Evolutionary conservation across 64 coral and sea anemone species (phyloP).

Genomic region (Porites australiensis): DNA sequence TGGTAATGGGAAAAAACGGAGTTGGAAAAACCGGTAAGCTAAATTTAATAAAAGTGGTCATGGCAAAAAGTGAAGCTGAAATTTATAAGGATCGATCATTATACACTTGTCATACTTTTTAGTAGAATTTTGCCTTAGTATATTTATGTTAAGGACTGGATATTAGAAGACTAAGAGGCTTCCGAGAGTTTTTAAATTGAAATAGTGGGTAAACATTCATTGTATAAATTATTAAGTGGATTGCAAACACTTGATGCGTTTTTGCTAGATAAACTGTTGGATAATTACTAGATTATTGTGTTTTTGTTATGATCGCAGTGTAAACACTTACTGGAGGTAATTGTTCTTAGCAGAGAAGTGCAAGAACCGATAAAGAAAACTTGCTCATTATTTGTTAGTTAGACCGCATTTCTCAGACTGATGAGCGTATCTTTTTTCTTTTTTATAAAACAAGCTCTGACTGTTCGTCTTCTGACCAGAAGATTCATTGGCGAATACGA

Average conservation of each 20-base stretch:
- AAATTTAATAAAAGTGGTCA: neutral
- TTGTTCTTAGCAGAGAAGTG: neutral
- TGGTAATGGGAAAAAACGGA: neutral
- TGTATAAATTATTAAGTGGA: too few species aligned
- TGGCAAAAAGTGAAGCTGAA: too few species aligned
- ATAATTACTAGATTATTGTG: neutral
- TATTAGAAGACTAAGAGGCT: too few species aligned
- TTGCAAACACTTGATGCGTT: too few species aligned
- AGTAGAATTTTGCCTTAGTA: too few species aligned
- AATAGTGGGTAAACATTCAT: too few species aligned
- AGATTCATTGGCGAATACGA: slow-evolving; percentile 88
- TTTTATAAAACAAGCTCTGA: slow-evolving; percentile 42
- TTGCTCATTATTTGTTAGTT: neutral
- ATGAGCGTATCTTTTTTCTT: neutral
- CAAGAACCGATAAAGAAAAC: neutral
- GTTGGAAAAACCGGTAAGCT: neutral
- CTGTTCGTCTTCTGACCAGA: slow-evolving; percentile 77
- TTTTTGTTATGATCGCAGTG: neutral
- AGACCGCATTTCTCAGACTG: neutral
- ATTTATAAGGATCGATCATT: too few species aligned
- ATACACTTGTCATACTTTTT: too few species aligned
- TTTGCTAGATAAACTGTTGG: neutral
- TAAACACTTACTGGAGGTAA: neutral
- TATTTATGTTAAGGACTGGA: too few species aligned
- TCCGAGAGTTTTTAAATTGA: too few species aligned